phyloP scores from a whole-genome alignment of 2,113 vertebrate species.

The Cheilinus undulatus region DNA sequence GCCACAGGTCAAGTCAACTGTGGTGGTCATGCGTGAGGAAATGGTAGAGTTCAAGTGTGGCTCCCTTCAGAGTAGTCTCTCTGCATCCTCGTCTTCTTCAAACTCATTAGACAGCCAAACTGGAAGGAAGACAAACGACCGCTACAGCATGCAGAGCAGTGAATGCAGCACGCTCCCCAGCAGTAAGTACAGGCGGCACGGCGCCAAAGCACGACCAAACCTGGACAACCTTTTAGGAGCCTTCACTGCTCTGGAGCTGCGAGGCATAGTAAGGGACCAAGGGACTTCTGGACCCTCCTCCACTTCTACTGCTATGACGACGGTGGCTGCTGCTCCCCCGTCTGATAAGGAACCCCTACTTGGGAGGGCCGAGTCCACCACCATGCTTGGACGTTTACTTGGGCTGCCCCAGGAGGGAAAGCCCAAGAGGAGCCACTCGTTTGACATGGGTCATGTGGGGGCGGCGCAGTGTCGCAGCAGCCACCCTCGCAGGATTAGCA shows the following conservation, averaged over 20 bases:
- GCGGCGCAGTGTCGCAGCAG: constrained; percentile 87
- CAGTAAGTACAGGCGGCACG: constrained; percentile 91
- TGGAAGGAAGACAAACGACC: constrained; percentile 83
- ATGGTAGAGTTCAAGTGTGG: constrained; percentile 92
- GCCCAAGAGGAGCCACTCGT: constrained; percentile 96
- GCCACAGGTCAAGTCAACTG: constrained; percentile 84
- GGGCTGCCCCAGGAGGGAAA: constrained; percentile 92
- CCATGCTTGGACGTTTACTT: constrained; percentile 87
- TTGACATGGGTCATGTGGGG: constrained; percentile 94
- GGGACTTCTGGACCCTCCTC: constrained; percentile 52
- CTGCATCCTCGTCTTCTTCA: constrained; percentile 88
- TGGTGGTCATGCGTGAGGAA: constrained; percentile 90
- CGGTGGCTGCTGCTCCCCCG: constrained; percentile 81
- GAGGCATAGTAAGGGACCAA: constrained; percentile 86
- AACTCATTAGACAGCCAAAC: constrained; percentile 89
- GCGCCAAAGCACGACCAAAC: constrained; percentile 88
- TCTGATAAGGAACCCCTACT: constrained; percentile 96
- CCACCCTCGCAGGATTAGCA: constrained; percentile 92
- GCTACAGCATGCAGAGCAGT: constrained; percentile 84
- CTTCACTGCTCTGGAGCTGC: constrained; percentile 94
- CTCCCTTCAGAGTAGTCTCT: constrained; percentile 90
- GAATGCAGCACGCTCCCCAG: constrained; percentile 87
- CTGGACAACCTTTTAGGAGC: constrained; percentile 96
- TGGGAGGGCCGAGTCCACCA: constrained; percentile 85
- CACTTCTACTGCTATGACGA: constrained; percentile 52